Base-by-base conservation (phyloP, 1,140 invertebrate species). In the Bemisia tabaci region DNA sequence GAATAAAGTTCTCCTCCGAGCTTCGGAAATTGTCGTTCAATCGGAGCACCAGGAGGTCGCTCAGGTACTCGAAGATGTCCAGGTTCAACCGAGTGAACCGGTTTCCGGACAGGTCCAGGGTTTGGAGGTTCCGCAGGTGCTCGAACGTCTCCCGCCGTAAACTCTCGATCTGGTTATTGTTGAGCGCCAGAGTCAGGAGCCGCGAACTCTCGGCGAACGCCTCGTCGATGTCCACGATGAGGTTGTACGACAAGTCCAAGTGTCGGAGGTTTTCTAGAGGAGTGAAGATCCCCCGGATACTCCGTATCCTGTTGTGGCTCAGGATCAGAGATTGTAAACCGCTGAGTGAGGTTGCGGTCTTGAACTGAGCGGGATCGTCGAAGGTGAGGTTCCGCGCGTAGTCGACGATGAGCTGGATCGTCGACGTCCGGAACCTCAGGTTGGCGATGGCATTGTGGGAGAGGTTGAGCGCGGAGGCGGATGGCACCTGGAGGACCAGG, bases 91-190 rank as follows among this genome's bases (percentile, higher is more conserved):
- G 81, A 21, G 81, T 79, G 58, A 94, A 79, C 39, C 82, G 81
- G 77, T 95, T 94, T 67, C 87, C 80, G 17, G 90, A 91, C 9
- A 94, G 79, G 71, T 93, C 90, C 61, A 94, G 77, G 72, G 91
- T 87, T 72, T 90, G 85, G 25, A 94, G 76, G 68, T 82, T 78
- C 48, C 79, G 77, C 26, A 90, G 80, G 48, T 82, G 84, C 66
- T 83, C 81, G 71, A 90, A 89, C 72, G 79, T 82, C 23, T 76
- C 74, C 48, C 82, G 79, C 0, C 79, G 79, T 2, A 89, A 71
- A 1, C 77, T 71, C 66, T 82, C 77, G 60, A 92, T 75, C 26
- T 80, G 79, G 75, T 92, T 92, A 27, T 82, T 81, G 66, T 86
- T 84, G 59, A 92, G 77, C 73, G 89, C 86, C 0, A 91, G 78